These are phyloP conservation scores for Dermochelys coriacea DNA, from an alignment of 2,797 vertebrate species.

Conservation along the genomic window DNA sequence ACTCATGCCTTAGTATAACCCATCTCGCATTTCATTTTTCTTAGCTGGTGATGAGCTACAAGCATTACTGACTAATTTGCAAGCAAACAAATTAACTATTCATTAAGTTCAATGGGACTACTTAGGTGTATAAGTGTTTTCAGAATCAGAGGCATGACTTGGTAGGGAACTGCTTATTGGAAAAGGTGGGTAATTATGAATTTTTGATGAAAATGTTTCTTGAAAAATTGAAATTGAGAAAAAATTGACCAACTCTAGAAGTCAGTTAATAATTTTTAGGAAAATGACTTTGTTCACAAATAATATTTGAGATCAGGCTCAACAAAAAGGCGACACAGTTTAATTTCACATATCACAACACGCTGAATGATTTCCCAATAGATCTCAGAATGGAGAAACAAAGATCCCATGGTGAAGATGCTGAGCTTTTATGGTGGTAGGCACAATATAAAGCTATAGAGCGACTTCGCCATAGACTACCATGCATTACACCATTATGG, in stretches of 20 bases:
- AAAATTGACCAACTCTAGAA: neutral
- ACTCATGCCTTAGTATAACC: neutral
- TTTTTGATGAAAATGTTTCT: neutral
- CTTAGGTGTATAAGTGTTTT: neutral
- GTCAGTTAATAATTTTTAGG: neutral
- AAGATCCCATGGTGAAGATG: neutral
- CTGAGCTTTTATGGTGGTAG: neutral
- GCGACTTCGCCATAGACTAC: neutral
- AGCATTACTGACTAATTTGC: neutral
- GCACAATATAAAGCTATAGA: neutral
- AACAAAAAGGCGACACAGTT: slow-evolving; percentile 17
- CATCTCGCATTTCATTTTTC: neutral
- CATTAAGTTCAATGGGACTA: neutral
- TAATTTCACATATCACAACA: slow-evolving; percentile 16
- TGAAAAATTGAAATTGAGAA: neutral
- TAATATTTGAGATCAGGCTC: neutral
- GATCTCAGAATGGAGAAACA: neutral
- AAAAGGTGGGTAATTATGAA: neutral
- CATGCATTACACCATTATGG: neutral
- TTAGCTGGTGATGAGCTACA: neutral
- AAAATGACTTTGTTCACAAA: neutral
- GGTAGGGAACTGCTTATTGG: neutral
- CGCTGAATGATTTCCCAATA: slow-evolving; percentile 4
- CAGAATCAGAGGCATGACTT: neutral
- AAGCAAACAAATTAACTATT: neutral